Percentiles rank a stretch among this genome's conserved stretches.
phyloP scores from a whole-genome alignment of 2,113 vertebrate genomes.

The Sylvietta virens region DNA sequence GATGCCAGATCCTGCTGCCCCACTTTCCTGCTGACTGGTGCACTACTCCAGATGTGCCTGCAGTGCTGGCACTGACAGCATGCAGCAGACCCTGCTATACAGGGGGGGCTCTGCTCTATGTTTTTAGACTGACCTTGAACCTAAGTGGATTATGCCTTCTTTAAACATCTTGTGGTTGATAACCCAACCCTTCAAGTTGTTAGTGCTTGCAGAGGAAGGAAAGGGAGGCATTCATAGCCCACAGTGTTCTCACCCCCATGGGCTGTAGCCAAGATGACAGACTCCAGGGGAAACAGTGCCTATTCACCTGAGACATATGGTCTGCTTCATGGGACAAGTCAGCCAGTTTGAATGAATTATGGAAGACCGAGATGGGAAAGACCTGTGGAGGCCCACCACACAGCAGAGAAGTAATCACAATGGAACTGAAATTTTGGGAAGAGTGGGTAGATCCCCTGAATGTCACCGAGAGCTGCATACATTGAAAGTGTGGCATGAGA shows the following conservation, averaged over 20 bases:
- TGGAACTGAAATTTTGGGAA: not conserved
- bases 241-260: not conserved
- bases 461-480: not conserved
- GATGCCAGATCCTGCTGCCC: not conserved
- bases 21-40: accelerated
- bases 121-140: not conserved
- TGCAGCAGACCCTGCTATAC: not conserved
- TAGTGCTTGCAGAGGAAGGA: not conserved
- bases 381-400: not conserved
- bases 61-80: not conserved
- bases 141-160: not conserved
- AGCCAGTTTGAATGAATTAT: not conserved
- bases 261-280: not conserved
- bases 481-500: not conserved
- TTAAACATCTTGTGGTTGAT: not conserved
- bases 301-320: not conserved
- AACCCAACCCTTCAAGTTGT: not conserved
- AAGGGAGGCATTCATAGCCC: not conserved
- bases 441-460: not conserved
- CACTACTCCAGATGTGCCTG: not conserved
- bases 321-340: not conserved
- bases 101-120: accelerated
- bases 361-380: not conserved
- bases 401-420: not conserved
- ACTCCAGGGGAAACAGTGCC: not conserved